Conservation (phyloP, 2,113 vertebrate genomes). For the Pachyramphus minor region DNA sequence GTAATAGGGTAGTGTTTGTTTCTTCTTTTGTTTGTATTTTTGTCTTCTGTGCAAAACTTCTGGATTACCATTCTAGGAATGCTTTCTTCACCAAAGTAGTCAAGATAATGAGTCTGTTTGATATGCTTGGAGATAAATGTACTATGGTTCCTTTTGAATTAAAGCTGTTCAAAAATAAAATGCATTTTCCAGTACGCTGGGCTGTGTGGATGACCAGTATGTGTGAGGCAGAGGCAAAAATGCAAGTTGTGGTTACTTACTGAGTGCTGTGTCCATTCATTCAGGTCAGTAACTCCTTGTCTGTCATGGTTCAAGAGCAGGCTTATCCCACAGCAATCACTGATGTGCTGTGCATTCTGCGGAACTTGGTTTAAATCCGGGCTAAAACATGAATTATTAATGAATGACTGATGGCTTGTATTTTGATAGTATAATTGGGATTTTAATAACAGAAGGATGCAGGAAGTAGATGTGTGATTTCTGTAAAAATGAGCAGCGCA, state of each 20-base stretch:
- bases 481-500: slow-evolving; percentile 74
- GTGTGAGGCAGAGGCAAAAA: neutral
- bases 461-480: slow-evolving; percentile 76
- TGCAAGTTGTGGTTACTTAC: neutral
- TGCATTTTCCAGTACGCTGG: neutral
- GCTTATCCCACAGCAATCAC: neutral
- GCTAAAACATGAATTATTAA: neutral
- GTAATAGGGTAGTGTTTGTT: neutral
- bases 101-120: neutral
- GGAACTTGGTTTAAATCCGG: neutral
- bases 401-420: neutral
- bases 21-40: neutral
- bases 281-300: neutral
- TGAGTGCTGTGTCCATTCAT: accelerated
- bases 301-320: neutral
- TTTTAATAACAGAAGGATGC: slow-evolving; percentile 72
- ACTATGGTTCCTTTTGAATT: neutral
- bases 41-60: neutral
- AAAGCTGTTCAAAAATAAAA: slow-evolving; percentile 6
- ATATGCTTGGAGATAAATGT: neutral
- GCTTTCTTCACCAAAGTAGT: neutral
- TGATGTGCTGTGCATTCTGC: neutral
- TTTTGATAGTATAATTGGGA: neutral
- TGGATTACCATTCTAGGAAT: neutral
- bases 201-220: neutral